These are phyloP conservation scores for Phataginus tricuspis DNA, from an alignment of 2,797 vertebrate species.

Conservation along the genomic window DNA sequence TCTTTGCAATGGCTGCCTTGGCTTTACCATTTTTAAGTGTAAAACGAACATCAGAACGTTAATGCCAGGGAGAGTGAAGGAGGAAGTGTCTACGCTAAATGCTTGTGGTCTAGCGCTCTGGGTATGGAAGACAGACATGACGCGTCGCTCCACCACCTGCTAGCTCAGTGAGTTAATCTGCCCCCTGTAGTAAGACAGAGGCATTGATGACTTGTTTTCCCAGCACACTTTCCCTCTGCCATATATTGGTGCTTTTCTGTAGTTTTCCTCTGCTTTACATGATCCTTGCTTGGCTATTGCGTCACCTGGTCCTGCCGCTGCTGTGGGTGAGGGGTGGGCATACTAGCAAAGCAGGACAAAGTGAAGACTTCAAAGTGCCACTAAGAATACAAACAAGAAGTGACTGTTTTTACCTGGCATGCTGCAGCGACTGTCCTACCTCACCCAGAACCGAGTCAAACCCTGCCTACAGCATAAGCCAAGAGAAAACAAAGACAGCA, in stretches of 20 bases:
- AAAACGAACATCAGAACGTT: constrained; percentile 49
- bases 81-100: background rate
- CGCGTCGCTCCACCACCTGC: background rate
- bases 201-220: background rate
- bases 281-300: background rate
- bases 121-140: background rate
- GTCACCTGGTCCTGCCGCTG: background rate
- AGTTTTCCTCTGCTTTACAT: background rate
- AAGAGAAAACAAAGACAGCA: background rate
- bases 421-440: background rate
- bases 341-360: background rate
- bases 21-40: background rate
- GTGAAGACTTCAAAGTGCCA: background rate
- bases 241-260: background rate
- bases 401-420: background rate
- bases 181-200: background rate
- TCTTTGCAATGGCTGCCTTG: background rate
- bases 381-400: background rate
- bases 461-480: background rate
- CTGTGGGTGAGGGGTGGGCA: background rate
- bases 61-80: background rate
- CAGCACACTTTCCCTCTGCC: background rate
- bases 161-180: constrained; percentile 3
- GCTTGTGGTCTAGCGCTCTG: background rate
- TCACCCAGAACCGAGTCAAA: background rate